A percentile compares a stretch with the other conserved stretches of the same genome.
Evolutionary conservation across 2,113 vertebrate species (phyloP).

Genomic region (Nannospalax galili): DNA sequence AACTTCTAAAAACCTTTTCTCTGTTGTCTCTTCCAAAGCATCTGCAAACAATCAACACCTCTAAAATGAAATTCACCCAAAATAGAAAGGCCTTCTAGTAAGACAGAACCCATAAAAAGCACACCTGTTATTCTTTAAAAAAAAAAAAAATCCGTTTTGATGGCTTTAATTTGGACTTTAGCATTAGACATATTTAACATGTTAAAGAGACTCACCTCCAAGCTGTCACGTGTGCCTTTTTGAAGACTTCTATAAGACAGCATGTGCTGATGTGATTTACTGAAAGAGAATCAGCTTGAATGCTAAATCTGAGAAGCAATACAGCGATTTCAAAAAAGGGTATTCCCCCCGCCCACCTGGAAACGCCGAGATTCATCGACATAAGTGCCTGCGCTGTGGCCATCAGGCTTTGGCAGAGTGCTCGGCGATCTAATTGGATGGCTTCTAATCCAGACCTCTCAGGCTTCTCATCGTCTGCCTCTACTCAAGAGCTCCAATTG

Average conservation of each 20-base stretch:
- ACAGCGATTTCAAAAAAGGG: background rate
- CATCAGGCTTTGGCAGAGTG: background rate
- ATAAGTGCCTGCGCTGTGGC: background rate
- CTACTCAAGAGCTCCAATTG: slow-evolving; percentile 55
- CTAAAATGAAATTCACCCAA: slow-evolving; percentile 68
- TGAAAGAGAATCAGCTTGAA: background rate
- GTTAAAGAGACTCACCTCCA: slow-evolving; percentile 41
- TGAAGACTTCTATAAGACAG: slow-evolving; percentile 31
- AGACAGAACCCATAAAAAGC: slow-evolving; percentile 55
- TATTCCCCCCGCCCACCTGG: background rate
- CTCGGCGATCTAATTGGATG: slow-evolving; percentile 52
- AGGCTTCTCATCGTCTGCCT: background rate
- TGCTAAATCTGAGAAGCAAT: slow-evolving; percentile 48
- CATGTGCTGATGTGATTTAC: background rate
- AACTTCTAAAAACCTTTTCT: slow-evolving; percentile 35
- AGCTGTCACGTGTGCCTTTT: background rate
- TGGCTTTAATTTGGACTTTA: slow-evolving; percentile 58
- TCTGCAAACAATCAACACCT: slow-evolving; percentile 80
- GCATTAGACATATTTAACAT: slow-evolving; percentile 51
- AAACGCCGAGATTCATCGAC: slow-evolving; percentile 41
- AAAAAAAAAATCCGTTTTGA: slow-evolving; percentile 23
- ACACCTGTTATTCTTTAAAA: slow-evolving; percentile 51
- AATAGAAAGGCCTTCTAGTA: slow-evolving; percentile 64
- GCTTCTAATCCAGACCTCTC: slow-evolving; percentile 42
- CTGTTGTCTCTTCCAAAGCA: slow-evolving; percentile 52